Evolutionary conservation across 2,797 vertebrate genomes (phyloP), one percentile per base, ranked within the genome.

Genomic region (Menidia menidia): DNA sequence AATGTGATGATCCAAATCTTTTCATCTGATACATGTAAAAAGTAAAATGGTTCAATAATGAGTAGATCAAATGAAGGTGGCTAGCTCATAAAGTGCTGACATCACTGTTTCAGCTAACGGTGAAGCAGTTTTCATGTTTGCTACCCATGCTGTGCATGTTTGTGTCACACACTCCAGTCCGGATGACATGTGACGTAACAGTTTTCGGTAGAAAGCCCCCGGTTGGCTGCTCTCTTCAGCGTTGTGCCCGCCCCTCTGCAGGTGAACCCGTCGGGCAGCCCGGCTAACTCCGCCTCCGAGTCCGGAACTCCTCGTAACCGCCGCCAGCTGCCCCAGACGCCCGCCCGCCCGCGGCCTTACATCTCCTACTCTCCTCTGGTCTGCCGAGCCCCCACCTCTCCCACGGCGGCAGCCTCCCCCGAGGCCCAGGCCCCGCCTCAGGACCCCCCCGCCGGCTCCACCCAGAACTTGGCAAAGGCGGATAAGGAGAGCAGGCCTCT

Each of bases 311-410:
- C 97, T 71, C 94, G 96, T 50, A 95, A 96, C 66, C 95, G 96
- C 4, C 96, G 98, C 52, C 98, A 99, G 90, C 95, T 99, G 50
- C 98, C 98, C 0, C 96, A 96, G 0, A 96, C 98, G 1, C 98
- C 98, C 0, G 95, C 96, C 30, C 96, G 96, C 66, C 97, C 98
- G 0, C 95, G 98, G 52, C 98, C 98, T 30, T 95, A 97, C 85
- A 96, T 99, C 50, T 98, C 97, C 73, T 99, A 98, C 60, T 93
- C 96, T 58, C 97, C 98, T 44, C 91, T 99, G 79, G 91, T 96
- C 56, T 95, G 94, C 65, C 95, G 92, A 2, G 93, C 95, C 3
- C 92, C 94, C 30, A 62, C 88, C 71, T 93, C 95, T 11, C 91
- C 94, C 0, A 77, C 91, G 43, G 61, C 78, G 31, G 62, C 73